Percentiles rank a stretch among this genome's conserved stretches.
These are phyloP conservation scores for Patella pellucida DNA, from an alignment of 2,888 invertebrate species.

Conservation along the genomic window DNA sequence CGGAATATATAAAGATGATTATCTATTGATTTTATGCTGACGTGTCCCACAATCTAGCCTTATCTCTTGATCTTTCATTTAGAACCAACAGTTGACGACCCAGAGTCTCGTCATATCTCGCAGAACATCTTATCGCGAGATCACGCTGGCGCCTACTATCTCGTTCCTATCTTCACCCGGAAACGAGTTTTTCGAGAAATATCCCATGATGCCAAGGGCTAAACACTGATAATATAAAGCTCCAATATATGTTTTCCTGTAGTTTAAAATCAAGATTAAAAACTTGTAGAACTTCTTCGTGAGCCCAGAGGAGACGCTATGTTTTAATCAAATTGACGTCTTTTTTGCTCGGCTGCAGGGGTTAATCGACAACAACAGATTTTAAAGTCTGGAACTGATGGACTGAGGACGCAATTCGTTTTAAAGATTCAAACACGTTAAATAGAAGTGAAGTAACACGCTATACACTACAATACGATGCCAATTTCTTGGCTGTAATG, in stretches of 20 bases:
- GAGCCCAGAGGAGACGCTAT: background rate
- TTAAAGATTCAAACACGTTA: too few relatives aligned
- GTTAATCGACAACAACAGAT: background rate
- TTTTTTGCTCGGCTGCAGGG: background rate
- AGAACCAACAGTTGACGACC: conserved; percentile 7
- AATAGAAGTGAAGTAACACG: too few relatives aligned
- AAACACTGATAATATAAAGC: background rate
- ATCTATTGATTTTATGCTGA: conserved; percentile 9
- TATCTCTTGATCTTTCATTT: conserved; percentile 7
- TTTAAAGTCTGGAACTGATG: conserved; percentile 10
- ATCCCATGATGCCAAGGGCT: conserved; percentile 9
- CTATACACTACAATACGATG: too few relatives aligned
- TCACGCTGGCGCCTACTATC: conserved; percentile 3
- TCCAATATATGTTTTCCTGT: conserved; percentile 3
- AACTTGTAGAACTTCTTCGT: background rate
- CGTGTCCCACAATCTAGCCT: conserved; percentile 8
- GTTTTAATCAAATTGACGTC: too few relatives aligned
- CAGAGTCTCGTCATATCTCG: conserved; percentile 1
- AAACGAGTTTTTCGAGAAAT: conserved; percentile 9
- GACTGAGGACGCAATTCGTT: too few relatives aligned
- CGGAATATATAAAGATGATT: conserved; percentile 1
- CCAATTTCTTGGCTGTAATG: too few relatives aligned
- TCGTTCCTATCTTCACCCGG: conserved; percentile 1
- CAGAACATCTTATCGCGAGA: conserved; percentile 3
- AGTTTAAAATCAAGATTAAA: background rate